These are phyloP conservation scores for Hoplodrina ambigua DNA, from an alignment of 2,888 invertebrate species.

Conservation along the genomic window DNA sequence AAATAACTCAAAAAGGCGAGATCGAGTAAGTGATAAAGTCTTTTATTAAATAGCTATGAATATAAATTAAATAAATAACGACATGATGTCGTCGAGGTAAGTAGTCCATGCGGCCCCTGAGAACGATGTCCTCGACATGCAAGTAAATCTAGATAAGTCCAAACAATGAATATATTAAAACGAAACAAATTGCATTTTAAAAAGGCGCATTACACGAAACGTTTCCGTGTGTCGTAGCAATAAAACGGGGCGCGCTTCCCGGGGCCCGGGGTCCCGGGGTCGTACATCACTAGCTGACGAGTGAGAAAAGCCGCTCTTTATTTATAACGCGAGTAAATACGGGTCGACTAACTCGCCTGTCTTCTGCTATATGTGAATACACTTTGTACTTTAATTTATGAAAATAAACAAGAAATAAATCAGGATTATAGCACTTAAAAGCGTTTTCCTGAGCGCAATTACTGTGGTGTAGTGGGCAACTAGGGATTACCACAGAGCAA, in stretches of 20 bases:
- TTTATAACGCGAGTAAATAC: conserved; percentile 56
- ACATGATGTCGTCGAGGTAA: conserved; percentile 32
- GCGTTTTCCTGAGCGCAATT: conserved; percentile 29
- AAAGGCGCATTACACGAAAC: conserved; percentile 62
- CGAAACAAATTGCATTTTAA: conserved; percentile 66
- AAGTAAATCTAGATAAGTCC: conserved; percentile 63
- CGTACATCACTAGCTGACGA: conserved; percentile 66
- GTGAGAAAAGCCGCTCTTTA: conserved; percentile 61
- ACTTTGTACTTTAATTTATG: conserved; percentile 42
- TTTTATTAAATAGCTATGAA: conserved; percentile 18
- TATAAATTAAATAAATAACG: conserved; percentile 30
- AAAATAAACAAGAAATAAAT: conserved; percentile 51
- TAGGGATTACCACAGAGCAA: conserved; percentile 23
- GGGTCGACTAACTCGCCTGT: conserved; percentile 39
- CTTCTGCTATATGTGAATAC: conserved; percentile 44
- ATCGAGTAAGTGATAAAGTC: conserved; percentile 9
- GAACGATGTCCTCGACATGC: conserved; percentile 51
- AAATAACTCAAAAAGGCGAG: conserved; percentile 13
- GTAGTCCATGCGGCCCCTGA: conserved; percentile 29
- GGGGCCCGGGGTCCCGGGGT: conserved; percentile 44
- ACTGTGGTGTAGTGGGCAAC: conserved; percentile 29
- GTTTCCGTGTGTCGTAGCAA: conserved; percentile 65
- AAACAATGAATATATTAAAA: conserved; percentile 67
- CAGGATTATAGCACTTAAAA: conserved; percentile 46
- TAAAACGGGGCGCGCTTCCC: conserved; percentile 60